Conservation (phyloP, 2,113 vertebrate genomes). For the Ctenomys sociabilis region DNA sequence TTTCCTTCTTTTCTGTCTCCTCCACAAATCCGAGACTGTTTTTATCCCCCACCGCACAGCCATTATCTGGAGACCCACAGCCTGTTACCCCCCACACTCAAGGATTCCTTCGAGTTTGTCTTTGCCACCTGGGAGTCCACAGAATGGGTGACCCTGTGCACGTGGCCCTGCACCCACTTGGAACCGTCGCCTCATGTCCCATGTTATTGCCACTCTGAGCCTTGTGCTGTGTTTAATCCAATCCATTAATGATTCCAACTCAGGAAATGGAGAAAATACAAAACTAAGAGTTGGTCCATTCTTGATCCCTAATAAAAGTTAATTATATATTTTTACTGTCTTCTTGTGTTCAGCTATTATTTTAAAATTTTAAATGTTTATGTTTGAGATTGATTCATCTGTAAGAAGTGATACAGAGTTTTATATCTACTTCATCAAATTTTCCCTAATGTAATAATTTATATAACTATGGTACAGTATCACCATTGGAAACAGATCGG, state of each 20-base stretch:
- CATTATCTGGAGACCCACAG: background rate
- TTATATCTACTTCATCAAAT: background rate
- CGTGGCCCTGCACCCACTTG: background rate
- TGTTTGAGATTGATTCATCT: background rate
- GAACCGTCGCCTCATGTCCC: background rate
- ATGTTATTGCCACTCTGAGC: background rate
- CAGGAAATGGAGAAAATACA: background rate
- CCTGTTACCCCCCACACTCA: background rate
- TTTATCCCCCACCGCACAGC: background rate
- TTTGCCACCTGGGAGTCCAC: background rate
- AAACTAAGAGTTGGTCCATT: background rate
- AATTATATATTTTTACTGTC: background rate
- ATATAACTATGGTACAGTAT: too few species aligned
- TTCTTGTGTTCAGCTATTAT: background rate
- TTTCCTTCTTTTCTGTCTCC: background rate
- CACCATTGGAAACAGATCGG: background rate
- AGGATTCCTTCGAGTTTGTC: background rate
- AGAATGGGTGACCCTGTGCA: background rate
- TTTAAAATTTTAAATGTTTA: background rate
- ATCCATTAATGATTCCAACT: background rate
- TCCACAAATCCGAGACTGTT: background rate
- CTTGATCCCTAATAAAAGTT: background rate
- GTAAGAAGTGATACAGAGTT: background rate
- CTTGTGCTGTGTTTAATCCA: background rate
- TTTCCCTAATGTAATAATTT: background rate